phyloP scores from a whole-genome alignment of 2,888 invertebrate genomes.

The Lithosia quadra region DNA sequence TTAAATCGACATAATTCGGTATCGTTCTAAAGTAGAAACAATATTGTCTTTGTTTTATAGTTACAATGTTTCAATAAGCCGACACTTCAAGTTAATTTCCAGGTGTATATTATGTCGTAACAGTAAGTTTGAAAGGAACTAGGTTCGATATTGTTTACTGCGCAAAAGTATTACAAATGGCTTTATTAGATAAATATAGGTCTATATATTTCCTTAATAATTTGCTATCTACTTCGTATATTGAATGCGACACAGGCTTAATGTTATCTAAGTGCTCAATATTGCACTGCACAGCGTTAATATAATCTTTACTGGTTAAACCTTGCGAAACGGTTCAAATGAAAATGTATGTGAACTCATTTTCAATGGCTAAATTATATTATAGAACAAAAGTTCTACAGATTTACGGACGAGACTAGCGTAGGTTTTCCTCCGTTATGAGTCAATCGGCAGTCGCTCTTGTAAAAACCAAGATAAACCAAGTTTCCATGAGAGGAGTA shows the following conservation, averaged over 20 bases:
- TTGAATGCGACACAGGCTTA: constrained; percentile 6
- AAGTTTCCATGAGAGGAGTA: not conserved
- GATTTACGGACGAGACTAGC: too few relatives aligned
- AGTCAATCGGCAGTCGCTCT: too few relatives aligned
- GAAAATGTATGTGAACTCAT: too few relatives aligned
- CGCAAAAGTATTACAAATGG: constrained; percentile 43
- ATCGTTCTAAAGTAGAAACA: constrained; percentile 2
- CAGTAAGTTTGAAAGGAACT: constrained; percentile 37
- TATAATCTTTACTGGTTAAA: not conserved
- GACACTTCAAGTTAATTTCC: constrained; percentile 35
- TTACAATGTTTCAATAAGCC: constrained; percentile 26
- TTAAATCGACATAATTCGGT: not conserved
- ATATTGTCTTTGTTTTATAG: constrained; percentile 2
- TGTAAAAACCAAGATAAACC: too few relatives aligned
- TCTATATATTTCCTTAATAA: constrained; percentile 19
- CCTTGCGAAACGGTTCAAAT: not conserved
- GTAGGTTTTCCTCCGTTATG: too few relatives aligned
- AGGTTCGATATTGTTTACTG: constrained; percentile 32
- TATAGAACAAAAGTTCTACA: too few relatives aligned
- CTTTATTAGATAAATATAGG: constrained; percentile 39
- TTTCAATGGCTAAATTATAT: too few relatives aligned
- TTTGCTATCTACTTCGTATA: constrained; percentile 16
- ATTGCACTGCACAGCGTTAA: not conserved
- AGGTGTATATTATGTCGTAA: constrained; percentile 45
- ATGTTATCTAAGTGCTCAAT: not conserved